Conservation (phyloP, 1,140 invertebrate species). For the Trypoxylus dichotomus region DNA sequence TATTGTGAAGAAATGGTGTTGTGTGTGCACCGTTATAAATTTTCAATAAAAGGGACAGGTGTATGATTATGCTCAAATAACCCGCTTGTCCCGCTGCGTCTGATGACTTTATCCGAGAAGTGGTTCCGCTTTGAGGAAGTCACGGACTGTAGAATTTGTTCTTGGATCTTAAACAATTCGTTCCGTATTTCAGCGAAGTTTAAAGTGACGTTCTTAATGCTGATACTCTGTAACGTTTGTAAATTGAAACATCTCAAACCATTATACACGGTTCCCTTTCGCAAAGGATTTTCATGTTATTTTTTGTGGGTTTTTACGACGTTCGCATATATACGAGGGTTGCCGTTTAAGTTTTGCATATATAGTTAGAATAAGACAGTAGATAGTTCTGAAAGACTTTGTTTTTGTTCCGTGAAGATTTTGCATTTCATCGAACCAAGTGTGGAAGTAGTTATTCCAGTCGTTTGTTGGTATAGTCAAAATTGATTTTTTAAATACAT, state of each 20-base stretch:
- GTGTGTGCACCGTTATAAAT: constrained; percentile 1
- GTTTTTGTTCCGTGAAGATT: too few species aligned
- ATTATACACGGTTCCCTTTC: too few species aligned
- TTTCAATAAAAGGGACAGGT: constrained; percentile 19
- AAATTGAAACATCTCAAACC: not conserved
- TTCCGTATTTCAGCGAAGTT: not conserved
- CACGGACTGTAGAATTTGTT: not conserved
- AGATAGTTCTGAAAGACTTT: too few species aligned
- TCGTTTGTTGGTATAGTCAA: too few species aligned
- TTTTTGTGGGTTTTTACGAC: too few species aligned
- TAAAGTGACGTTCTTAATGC: not conserved
- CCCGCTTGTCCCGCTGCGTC: not conserved
- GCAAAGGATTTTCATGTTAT: too few species aligned
- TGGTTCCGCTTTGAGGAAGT: not conserved
- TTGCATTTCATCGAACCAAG: too few species aligned
- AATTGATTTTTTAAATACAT: too few species aligned
- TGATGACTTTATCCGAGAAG: constrained; percentile 11
- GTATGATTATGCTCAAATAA: constrained; percentile 15
- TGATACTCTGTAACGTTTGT: not conserved
- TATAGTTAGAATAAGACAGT: too few species aligned
- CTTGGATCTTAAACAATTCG: not conserved
- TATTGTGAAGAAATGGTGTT: not conserved
- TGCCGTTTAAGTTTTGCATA: too few species aligned
- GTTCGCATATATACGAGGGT: too few species aligned
- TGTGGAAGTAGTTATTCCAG: too few species aligned